A percentile compares a stretch with the other conserved stretches of the same genome.
These are phyloP conservation scores for Dasypogon diadema DNA, from an alignment of 2,888 invertebrate species.

Conservation along the genomic window DNA sequence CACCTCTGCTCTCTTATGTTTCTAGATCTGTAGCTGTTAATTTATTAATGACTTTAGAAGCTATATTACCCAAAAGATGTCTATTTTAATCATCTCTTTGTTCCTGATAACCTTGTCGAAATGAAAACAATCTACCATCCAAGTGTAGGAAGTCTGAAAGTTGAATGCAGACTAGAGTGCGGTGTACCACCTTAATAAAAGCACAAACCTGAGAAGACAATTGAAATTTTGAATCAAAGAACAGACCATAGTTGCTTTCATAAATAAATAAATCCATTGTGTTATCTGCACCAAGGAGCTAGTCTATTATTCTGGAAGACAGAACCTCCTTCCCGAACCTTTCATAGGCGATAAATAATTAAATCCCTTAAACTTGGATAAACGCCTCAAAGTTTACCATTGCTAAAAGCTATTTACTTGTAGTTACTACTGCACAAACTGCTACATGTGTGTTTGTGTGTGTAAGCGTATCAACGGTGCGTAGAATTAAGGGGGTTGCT, in stretches of 20 bases:
- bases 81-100: no score
- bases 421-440: slow-evolving; percentile 41
- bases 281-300: slow-evolving; percentile 20
- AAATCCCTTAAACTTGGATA: slow-evolving; percentile 55
- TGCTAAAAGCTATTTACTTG: slow-evolving; percentile 55
- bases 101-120: no score
- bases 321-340: slow-evolving; percentile 36
- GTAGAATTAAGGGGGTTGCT: slow-evolving; percentile 11
- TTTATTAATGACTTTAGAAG: no score
- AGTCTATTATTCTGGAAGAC: slow-evolving; percentile 50
- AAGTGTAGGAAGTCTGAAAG: no score
- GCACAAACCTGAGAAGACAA: neutral
- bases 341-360: slow-evolving; percentile 54
- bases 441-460: slow-evolving; percentile 21
- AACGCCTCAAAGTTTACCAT: slow-evolving; percentile 55
- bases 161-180: neutral
- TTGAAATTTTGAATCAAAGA: slow-evolving; percentile 27
- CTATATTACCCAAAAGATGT: no score
- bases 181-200: slow-evolving; percentile 5
- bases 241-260: slow-evolving; percentile 3
- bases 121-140: no score
- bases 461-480: slow-evolving; percentile 13
- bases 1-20: no score
- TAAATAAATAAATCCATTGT: slow-evolving; percentile 44
- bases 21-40: no score